These are phyloP conservation scores for Silurus lanzhouensis DNA, from an alignment of 2,797 vertebrate species.

Conservation along the genomic window DNA sequence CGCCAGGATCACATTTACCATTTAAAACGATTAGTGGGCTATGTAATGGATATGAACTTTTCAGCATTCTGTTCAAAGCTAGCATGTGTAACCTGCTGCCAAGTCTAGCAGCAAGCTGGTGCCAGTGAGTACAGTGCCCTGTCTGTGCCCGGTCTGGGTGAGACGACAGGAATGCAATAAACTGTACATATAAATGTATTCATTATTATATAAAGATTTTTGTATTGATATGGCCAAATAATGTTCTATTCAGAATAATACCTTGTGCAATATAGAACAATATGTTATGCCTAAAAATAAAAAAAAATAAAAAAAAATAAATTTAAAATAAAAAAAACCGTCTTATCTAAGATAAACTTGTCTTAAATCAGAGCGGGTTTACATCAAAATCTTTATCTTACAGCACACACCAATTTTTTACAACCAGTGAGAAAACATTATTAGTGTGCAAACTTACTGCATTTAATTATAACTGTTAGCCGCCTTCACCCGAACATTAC, in stretches of 20 bases:
- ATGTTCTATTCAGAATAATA: background rate
- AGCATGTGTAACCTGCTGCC: conserved; percentile 20
- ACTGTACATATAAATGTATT: background rate
- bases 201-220: background rate
- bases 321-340: no score
- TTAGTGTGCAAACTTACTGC: background rate
- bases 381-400: background rate
- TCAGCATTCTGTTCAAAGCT: conserved; percentile 26
- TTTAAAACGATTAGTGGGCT: conserved; percentile 47
- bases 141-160: background rate
- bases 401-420: background rate
- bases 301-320: no score
- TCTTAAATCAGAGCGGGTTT: background rate
- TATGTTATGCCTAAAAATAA: background rate
- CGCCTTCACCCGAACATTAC: background rate
- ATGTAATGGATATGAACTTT: conserved; percentile 18
- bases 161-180: background rate
- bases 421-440: background rate
- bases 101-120: conserved; percentile 21
- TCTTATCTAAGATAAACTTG: background rate
- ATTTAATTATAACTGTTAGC: background rate
- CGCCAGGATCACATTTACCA: conserved; percentile 28
- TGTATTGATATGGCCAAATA: background rate
- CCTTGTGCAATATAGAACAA: no score
- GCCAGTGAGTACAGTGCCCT: conserved; percentile 5